These are phyloP conservation scores for Agriopis aurantiaria DNA, from an alignment of 2,888 invertebrate genomes.

Conservation along the genomic window DNA sequence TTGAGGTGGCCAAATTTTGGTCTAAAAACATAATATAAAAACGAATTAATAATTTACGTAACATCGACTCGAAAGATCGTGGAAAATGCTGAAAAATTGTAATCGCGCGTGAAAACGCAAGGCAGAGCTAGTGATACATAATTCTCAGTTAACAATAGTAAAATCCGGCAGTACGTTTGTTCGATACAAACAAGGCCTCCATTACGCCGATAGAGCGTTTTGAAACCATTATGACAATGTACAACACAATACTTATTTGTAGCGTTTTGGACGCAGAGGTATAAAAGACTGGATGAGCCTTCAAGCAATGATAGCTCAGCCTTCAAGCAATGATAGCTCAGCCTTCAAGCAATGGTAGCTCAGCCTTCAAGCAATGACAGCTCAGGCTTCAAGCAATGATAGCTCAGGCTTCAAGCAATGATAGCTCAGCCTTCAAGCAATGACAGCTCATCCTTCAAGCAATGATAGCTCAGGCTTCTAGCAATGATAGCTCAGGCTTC, in stretches of 20 bases:
- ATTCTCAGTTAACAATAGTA: slow-evolving; percentile 7
- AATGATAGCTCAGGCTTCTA: too few species aligned
- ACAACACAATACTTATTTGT: slow-evolving; percentile 54
- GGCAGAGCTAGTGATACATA: background rate
- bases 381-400: too few species aligned
- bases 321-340: background rate
- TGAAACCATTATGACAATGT: slow-evolving; percentile 60
- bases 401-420: too few species aligned
- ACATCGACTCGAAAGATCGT: background rate
- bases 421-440: too few species aligned
- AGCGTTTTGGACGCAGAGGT: slow-evolving; percentile 51
- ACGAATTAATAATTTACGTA: too few species aligned
- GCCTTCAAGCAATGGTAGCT: background rate
- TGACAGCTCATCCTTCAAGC: too few species aligned
- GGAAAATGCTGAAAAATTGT: background rate
- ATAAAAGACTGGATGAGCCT: slow-evolving; percentile 7
- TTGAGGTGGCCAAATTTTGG: too few species aligned
- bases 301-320: background rate
- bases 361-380: background rate
- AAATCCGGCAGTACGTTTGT: slow-evolving; percentile 43
- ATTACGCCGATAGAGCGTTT: slow-evolving; percentile 62
- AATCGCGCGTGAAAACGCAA: background rate
- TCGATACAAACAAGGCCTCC: slow-evolving; percentile 62
- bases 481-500: too few species aligned
- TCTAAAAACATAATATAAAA: too few species aligned